These are phyloP conservation scores for Myodes glareolus DNA, from an alignment of 2,113 vertebrate species.

Conservation along the genomic window DNA sequence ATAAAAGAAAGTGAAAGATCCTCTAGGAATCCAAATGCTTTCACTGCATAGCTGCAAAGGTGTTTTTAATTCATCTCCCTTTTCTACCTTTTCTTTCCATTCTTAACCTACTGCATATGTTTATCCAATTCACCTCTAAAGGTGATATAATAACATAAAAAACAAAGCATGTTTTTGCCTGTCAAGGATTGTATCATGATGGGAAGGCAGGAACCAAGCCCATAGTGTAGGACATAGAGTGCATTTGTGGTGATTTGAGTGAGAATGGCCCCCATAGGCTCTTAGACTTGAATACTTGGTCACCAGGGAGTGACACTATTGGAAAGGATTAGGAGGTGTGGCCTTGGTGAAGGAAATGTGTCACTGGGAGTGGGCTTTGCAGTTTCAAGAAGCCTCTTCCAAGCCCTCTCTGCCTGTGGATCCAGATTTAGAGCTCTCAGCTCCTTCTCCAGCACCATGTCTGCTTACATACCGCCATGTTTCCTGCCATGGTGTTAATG, in stretches of 20 bases:
- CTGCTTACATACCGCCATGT: not conserved
- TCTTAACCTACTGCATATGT: not conserved
- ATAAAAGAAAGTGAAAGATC: not conserved
- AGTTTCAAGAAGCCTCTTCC: not conserved
- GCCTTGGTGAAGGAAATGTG: not conserved
- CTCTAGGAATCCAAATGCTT: not conserved
- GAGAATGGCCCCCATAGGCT: not conserved
- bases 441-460: not conserved
- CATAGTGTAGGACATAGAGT: not conserved
- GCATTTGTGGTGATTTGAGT: not conserved
- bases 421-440: not conserved
- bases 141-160: not conserved
- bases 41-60: not conserved
- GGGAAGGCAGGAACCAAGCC: not conserved
- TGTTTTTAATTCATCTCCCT: not conserved
- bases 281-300: not conserved
- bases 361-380: not conserved
- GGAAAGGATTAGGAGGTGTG: not conserved
- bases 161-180: not conserved
- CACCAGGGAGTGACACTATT: not conserved
- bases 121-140: not conserved
- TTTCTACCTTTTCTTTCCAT: constrained; percentile 6
- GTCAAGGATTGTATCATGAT: not conserved
- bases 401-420: not conserved
- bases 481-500: not conserved